These are phyloP conservation scores for Aplodontia rufa DNA, from an alignment of 2,113 vertebrate genomes.

Conservation along the genomic window DNA sequence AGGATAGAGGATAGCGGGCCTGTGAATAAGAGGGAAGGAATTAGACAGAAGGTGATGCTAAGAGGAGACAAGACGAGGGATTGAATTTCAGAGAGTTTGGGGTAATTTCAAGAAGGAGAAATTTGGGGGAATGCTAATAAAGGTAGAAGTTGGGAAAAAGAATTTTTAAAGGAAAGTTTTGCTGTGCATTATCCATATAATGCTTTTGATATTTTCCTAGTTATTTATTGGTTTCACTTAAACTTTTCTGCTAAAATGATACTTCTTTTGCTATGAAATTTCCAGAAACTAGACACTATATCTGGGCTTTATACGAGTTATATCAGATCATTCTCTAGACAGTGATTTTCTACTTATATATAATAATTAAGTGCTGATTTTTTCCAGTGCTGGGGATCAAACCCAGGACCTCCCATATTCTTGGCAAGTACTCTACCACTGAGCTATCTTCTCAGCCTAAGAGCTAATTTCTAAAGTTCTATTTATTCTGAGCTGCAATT, in stretches of 20 bases:
- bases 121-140: neutral
- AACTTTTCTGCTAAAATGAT: neutral
- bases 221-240: neutral
- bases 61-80: neutral
- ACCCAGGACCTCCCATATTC: neutral
- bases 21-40: neutral
- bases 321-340: neutral
- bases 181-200: neutral
- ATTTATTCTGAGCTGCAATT: constrained; percentile 26
- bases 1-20: neutral
- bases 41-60: neutral
- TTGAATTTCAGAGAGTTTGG: neutral
- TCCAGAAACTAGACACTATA: neutral
- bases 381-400: neutral
- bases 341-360: neutral
- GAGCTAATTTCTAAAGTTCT: neutral
- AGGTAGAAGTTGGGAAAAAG: neutral
- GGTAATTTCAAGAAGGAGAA: neutral
- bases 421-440: neutral
- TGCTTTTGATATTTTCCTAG: neutral
- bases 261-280: neutral
- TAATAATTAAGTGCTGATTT: neutral
- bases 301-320: neutral
- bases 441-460: neutral
- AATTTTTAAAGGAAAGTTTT: neutral